These are phyloP conservation scores for Blennius ocellaris DNA, from an alignment of 2,113 vertebrate species.

Conservation along the genomic window DNA sequence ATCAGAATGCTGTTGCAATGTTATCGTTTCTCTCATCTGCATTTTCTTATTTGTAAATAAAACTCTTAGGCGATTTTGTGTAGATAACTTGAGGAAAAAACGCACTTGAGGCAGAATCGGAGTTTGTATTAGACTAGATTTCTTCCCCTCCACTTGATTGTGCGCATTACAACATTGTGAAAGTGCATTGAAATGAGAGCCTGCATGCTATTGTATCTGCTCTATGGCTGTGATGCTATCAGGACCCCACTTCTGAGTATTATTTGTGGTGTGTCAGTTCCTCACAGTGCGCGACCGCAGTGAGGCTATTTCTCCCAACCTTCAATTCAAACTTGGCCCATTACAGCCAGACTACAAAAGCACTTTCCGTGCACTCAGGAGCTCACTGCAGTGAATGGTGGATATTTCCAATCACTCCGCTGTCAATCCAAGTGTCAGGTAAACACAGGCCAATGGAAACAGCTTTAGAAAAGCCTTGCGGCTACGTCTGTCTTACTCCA, in stretches of 20 bases:
- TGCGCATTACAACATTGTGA: slow-evolving; percentile 70
- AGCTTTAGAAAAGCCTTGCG: slow-evolving; percentile 83
- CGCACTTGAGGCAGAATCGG: slow-evolving; percentile 43
- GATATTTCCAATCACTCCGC: slow-evolving; percentile 90
- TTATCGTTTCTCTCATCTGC: not conserved
- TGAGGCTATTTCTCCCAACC: slow-evolving; percentile 87
- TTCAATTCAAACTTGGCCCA: slow-evolving; percentile 89
- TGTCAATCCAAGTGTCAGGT: slow-evolving; percentile 89
- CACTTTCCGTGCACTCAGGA: slow-evolving; percentile 88
- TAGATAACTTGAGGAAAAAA: slow-evolving; percentile 22
- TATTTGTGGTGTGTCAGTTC: slow-evolving; percentile 87
- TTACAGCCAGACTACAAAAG: slow-evolving; percentile 90
- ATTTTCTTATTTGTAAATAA: slow-evolving; percentile 7
- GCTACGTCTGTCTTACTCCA: slow-evolving; percentile 79
- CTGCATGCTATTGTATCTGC: slow-evolving; percentile 77
- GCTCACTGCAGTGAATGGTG: slow-evolving; percentile 85
- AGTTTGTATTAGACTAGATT: slow-evolving; percentile 57
- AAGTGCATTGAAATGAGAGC: slow-evolving; percentile 81
- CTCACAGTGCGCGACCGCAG: slow-evolving; percentile 82
- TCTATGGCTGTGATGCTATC: slow-evolving; percentile 79
- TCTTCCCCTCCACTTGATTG: slow-evolving; percentile 61
- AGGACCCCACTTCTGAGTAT: slow-evolving; percentile 79
- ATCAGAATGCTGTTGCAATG: slow-evolving; percentile 4
- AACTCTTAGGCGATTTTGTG: slow-evolving; percentile 33
- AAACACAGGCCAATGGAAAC: slow-evolving; percentile 86